Evolutionary conservation across 2,888 invertebrate genomes (phyloP).

Genomic region (Scaptomyza flava): DNA sequence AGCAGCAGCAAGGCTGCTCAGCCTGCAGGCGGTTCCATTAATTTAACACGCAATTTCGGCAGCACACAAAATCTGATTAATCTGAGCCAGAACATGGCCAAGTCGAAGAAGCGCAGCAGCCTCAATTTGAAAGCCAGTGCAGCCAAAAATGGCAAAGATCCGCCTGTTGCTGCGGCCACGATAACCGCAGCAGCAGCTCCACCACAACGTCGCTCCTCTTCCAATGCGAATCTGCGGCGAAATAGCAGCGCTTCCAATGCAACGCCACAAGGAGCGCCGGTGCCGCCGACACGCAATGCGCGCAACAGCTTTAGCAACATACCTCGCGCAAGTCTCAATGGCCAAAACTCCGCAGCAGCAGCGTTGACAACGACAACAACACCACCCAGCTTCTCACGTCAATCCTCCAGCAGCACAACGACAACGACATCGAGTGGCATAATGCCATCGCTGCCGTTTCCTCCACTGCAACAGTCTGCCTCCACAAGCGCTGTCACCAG

Average conservation of each 20-base stretch:
- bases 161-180: constrained; percentile 44
- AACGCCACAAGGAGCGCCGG: constrained; percentile 62
- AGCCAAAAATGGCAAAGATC: constrained; percentile 77
- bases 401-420: constrained; percentile 70
- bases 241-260: constrained; percentile 74
- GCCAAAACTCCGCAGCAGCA: constrained; percentile 59
- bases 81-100: constrained; percentile 82
- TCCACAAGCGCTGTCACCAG: constrained; percentile 61
- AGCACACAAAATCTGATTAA: constrained; percentile 84
- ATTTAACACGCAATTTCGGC: constrained; percentile 83
- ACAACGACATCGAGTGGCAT: constrained; percentile 55
- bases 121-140: constrained; percentile 81
- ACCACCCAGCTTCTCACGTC: constrained; percentile 66
- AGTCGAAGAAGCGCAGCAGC: constrained; percentile 84
- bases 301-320: constrained; percentile 83
- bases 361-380: constrained; percentile 21
- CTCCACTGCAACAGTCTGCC: constrained; percentile 65
- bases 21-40: constrained; percentile 67
- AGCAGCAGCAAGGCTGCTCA: constrained; percentile 71
- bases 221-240: constrained; percentile 82
- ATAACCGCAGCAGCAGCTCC: constrained; percentile 25
- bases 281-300: constrained; percentile 65
- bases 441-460: constrained; percentile 27
- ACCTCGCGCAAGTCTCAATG: constrained; percentile 83
- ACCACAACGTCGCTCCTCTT: constrained; percentile 78